phyloP scores from a whole-genome alignment of 2,888 invertebrate genomes.

The Brachylomia viminalis region DNA sequence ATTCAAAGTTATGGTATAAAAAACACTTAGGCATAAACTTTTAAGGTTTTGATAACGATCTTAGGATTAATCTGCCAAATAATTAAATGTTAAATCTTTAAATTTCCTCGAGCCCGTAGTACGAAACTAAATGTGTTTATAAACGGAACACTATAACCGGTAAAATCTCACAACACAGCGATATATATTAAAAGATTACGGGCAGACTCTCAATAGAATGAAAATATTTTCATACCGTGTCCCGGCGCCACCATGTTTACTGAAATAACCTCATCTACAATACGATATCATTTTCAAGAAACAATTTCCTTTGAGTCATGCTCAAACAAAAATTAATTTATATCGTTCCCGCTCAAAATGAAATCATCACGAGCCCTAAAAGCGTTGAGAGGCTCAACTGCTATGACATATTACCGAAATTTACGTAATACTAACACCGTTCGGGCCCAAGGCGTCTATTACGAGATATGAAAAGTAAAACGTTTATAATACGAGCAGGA shows the following conservation, averaged over 20 bases:
- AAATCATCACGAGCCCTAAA: conserved; percentile 79
- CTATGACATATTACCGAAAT: conserved; percentile 85
- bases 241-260: conserved; percentile 71
- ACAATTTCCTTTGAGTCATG: conserved; percentile 80
- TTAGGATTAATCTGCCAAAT: conserved; percentile 8
- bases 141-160: conserved; percentile 46
- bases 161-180: conserved; percentile 58
- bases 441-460: conserved; percentile 82
- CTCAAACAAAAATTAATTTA: conserved; percentile 83
- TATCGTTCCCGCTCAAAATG: conserved; percentile 76
- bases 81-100: background rate
- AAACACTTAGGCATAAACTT: background rate
- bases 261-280: conserved; percentile 76
- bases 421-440: conserved; percentile 86
- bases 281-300: conserved; percentile 79
- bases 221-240: conserved; percentile 75
- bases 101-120: conserved; percentile 14
- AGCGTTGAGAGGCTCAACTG: conserved; percentile 70
- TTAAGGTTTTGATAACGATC: background rate
- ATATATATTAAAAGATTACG: conserved; percentile 73
- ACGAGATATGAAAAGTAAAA: conserved; percentile 88
- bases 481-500: conserved; percentile 87
- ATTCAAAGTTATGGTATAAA: background rate
- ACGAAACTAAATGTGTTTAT: conserved; percentile 56
- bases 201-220: conserved; percentile 71